These are phyloP conservation scores for Lamprotornis superbus DNA, from an alignment of 2,113 vertebrate genomes.

Conservation along the genomic window DNA sequence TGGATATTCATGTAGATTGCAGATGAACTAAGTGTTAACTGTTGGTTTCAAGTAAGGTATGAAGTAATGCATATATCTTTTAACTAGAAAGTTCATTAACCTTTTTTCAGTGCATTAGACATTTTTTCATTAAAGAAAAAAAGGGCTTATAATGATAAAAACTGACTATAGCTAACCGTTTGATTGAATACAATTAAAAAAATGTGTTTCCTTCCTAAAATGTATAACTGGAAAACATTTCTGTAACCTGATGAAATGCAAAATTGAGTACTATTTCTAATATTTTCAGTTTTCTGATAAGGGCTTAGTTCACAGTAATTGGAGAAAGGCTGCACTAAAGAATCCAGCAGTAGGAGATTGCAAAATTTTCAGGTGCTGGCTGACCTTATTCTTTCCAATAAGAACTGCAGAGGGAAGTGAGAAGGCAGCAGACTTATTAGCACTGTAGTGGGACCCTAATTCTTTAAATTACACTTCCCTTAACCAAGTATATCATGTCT, in stretches of 20 bases:
- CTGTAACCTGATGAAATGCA: neutral
- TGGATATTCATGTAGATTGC: neutral
- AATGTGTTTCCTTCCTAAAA: neutral
- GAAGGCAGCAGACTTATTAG: neutral
- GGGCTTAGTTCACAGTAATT: neutral
- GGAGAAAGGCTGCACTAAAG: neutral
- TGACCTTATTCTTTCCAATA: neutral
- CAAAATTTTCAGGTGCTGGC: neutral
- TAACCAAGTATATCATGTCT: fast-evolving
- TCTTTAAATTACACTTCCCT: neutral
- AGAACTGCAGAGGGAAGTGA: neutral
- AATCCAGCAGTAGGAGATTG: neutral
- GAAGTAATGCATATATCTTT: neutral
- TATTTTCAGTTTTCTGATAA: neutral
- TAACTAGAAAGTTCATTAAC: neutral
- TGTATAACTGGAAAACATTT: neutral
- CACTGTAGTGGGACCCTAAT: neutral
- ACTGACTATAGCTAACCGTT: neutral
- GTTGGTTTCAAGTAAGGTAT: neutral
- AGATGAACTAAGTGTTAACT: neutral
- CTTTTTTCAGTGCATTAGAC: neutral
- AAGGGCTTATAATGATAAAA: fast-evolving
- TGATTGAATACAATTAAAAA: neutral
- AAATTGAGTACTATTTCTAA: neutral
- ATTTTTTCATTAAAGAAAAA: neutral